Evolutionary conservation across 1,140 invertebrate genomes (phyloP), one percentile per base, ranked within the genome.

Genomic region (Phthorimaea operculella): DNA sequence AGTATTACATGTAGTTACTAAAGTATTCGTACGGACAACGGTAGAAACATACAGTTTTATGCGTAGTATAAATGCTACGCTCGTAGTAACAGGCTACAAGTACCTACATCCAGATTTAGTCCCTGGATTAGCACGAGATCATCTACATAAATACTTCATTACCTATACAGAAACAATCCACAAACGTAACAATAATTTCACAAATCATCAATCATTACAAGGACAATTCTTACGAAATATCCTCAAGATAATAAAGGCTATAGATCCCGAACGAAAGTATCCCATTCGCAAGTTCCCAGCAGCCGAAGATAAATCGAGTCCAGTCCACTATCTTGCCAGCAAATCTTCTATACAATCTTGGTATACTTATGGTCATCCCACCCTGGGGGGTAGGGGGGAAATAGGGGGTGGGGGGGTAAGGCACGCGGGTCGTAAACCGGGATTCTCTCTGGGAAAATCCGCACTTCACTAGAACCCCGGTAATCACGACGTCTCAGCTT

Each of bases 401-500:
- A 28, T 28, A 28, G 21, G 21, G 21, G 62, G 58, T 15, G 17
- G 55, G 54, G 21, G 61, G 64, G 62, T 36, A 49, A 54, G 68
- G 61, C 59, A 63, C 39, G 60, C 51, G 66, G 69, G 61, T 76
- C 73, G 70, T 78, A 79, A 79, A 78, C 69, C 67, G 72, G 76
- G 76, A 79, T 78, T 81, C 76, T 66, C 76, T 64, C 66, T 48
- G 66, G 63, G 64, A 76, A 67, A 79, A 81, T 81, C 78, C 78
- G 62, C 75, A 78, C 74, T 74, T 77, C 78, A 72, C 72, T 72
- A 71, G 66, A 66, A 70, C 64, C 70, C 59, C 69, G 68, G 66
- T 77, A 81, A 81, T 82, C 76, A 82, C 76, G 76, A 58, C 63
- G 64, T 70, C 64, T 69, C 61, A 56, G 54, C 53, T 53, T 47